Evolutionary conservation across 1,140 invertebrate genomes (phyloP).

Genomic region (Hyles euphorbiae): DNA sequence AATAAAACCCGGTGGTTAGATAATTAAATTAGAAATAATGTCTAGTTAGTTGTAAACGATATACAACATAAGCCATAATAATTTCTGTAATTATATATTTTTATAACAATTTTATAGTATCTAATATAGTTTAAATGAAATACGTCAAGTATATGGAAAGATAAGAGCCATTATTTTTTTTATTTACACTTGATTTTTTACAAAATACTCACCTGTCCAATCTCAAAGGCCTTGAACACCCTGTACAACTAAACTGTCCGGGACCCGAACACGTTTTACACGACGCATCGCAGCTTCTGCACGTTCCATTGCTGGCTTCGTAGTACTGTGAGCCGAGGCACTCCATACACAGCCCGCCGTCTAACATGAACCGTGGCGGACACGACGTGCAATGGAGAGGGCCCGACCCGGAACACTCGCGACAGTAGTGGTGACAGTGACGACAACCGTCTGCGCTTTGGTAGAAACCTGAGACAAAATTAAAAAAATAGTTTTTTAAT

Average conservation of each 20-base stretch:
- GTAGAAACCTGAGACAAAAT: slow-evolving; percentile 78
- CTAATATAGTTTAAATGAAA: too few species aligned
- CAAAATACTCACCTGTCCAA: slow-evolving; percentile 73
- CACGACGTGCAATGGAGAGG: slow-evolving; percentile 84
- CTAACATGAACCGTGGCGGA: slow-evolving; percentile 82
- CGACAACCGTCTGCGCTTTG: slow-evolving; percentile 86
- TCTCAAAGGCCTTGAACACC: slow-evolving; percentile 79
- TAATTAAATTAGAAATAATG: too few species aligned
- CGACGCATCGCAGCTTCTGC: slow-evolving; percentile 80
- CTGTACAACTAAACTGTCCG: slow-evolving; percentile 81
- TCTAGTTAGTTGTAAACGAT: too few species aligned
- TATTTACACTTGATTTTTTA: too few species aligned
- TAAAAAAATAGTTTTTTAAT: not conserved
- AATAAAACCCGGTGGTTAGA: too few species aligned
- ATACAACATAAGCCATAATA: too few species aligned
- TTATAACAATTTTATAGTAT: too few species aligned
- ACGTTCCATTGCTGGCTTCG: slow-evolving; percentile 80
- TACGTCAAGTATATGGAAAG: too few species aligned
- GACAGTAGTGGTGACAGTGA: slow-evolving; percentile 90
- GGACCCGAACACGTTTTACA: slow-evolving; percentile 83
- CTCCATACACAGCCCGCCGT: slow-evolving; percentile 84
- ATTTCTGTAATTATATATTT: too few species aligned
- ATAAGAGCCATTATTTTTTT: too few species aligned
- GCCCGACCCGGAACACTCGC: slow-evolving; percentile 85
- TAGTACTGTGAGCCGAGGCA: slow-evolving; percentile 84